Evolutionary conservation across 1,140 invertebrate genomes (phyloP).

Genomic region (Dufourea novaeangliae): DNA sequence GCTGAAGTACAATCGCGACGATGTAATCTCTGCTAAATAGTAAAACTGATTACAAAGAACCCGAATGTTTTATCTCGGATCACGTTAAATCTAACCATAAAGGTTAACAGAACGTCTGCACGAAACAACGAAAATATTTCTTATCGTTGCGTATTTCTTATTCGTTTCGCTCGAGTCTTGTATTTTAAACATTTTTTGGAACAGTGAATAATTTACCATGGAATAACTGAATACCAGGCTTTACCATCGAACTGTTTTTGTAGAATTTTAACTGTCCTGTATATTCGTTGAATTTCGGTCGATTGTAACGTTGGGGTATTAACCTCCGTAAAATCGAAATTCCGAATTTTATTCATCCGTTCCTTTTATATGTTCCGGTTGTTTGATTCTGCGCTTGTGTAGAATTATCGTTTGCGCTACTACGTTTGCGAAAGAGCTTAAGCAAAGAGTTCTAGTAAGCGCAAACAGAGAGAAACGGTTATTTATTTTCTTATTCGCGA

Average conservation of each 20-base stretch:
- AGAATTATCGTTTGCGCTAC: not conserved
- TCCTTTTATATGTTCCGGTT: not conserved
- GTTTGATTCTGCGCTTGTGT: not conserved
- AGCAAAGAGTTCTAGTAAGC: not conserved
- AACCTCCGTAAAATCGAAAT: not conserved
- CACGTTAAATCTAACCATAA: not conserved
- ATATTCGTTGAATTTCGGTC: too few relatives aligned
- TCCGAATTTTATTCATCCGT: not conserved
- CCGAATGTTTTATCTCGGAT: not conserved
- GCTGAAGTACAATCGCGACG: not conserved
- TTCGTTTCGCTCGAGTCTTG: not conserved
- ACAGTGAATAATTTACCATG: too few relatives aligned
- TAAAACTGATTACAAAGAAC: not conserved
- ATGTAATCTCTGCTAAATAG: not conserved
- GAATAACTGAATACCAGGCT: too few relatives aligned
- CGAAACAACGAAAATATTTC: not conserved
- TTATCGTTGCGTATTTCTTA: not conserved
- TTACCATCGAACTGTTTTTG: too few relatives aligned
- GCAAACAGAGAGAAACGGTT: conserved; percentile 4
- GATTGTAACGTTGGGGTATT: not conserved
- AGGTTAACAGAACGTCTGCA: not conserved
- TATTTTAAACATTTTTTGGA: too few relatives aligned
- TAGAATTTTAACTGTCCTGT: too few relatives aligned
- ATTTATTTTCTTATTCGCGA: conserved; percentile 7
- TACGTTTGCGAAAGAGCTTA: not conserved